Evolutionary conservation across 1,140 invertebrate genomes (phyloP), one percentile per base, ranked within the genome.

Genomic region (Rhyzopertha dominica): DNA sequence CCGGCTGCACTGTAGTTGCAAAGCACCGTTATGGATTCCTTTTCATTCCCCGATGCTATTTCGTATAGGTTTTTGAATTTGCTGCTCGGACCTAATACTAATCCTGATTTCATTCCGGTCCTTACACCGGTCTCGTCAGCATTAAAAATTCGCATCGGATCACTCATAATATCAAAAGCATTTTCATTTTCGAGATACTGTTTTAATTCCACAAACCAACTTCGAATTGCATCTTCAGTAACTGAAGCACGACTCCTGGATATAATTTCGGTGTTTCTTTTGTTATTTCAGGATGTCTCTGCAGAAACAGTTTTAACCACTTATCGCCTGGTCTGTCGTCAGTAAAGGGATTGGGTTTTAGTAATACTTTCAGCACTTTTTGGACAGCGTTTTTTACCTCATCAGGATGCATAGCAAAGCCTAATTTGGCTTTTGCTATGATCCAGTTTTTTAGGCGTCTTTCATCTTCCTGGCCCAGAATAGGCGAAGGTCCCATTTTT

Each of bases 41-140:
- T 58, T 23, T 57, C 54, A 20, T 44, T 30, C 13, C 32, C 44
- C 30, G 32, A 35, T 34, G 34, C 28, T 12, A 45, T 24, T 17
- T 43, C 39, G 47, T 68, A 58, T 35, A 65, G 41, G 30, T 44
- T 43, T 48, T 56, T 59, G 39, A 51, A 28, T 22, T 56, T 47
- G 49, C 57, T 66, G 55, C 39, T 45, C 12, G 53, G n/a, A n/a
- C n/a, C 57, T 19, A 68, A 17, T 18, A 63, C 56, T 43, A 53
- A 53, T 14, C 57, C 46, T 10, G 37, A 55, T 48, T 65, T 63
- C 2, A 63, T 62, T 36, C 34, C 41, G 5, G 68, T 36, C 35
- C 58, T 66, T 50, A 69, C 66, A 2, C 54, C 62, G 8, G 48
- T 58, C 41, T 70, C 67, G 49, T 71, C 66, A 32, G 51, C 60